phyloP scores from a whole-genome alignment of 2,888 invertebrate genomes.

The Meteorus cinctellus region DNA sequence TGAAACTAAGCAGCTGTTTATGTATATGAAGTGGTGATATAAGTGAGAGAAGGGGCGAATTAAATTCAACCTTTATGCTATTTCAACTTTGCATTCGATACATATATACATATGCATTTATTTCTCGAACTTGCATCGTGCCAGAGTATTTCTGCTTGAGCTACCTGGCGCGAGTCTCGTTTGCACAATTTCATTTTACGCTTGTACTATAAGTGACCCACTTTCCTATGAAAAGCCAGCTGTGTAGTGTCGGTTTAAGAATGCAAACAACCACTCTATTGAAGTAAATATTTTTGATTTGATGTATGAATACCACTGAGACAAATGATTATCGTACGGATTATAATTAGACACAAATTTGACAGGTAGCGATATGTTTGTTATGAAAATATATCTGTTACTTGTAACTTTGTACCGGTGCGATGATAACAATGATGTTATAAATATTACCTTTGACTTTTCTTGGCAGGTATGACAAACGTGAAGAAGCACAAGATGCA shows the following conservation, averaged over 20 bases:
- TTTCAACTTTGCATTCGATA: constrained; percentile 34
- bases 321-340: constrained; percentile 26
- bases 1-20: constrained; percentile 52
- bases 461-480: constrained; percentile 83
- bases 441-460: constrained; percentile 36
- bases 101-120: constrained; percentile 52
- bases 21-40: constrained; percentile 29
- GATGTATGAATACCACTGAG: constrained; percentile 21
- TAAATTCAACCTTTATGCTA: constrained; percentile 36
- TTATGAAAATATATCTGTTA: constrained; percentile 30
- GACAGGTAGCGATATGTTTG: background rate
- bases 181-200: constrained; percentile 62
- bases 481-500: constrained; percentile 92
- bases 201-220: constrained; percentile 56
- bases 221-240: constrained; percentile 49
- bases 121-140: constrained; percentile 56
- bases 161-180: constrained; percentile 54
- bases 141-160: constrained; percentile 64
- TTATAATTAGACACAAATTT: background rate
- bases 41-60: constrained; percentile 14
- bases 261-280: constrained; percentile 14
- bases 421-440: constrained; percentile 23
- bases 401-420: background rate
- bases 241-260: constrained; percentile 34
- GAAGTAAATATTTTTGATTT: constrained; percentile 12